Conservation (phyloP, 2,113 vertebrate genomes). For the Larimichthys crocea region DNA sequence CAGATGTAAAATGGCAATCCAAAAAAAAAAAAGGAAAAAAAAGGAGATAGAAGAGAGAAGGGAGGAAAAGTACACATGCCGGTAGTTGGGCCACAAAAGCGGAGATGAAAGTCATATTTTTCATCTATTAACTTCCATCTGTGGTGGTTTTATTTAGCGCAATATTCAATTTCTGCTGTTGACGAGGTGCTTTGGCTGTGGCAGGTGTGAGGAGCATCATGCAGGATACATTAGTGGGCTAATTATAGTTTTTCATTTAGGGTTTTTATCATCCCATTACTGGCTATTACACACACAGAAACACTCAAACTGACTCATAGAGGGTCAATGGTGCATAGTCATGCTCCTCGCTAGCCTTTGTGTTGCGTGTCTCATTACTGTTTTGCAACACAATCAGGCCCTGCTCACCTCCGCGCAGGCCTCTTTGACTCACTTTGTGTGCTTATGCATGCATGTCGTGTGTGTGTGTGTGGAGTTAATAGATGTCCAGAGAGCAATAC, state of each 20-base stretch:
- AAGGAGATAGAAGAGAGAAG: conserved; percentile 13
- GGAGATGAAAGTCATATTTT: conserved; percentile 45
- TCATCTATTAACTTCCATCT: conserved; percentile 52
- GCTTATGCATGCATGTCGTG: background rate
- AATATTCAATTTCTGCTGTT: conserved; percentile 9
- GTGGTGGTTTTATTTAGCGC: background rate
- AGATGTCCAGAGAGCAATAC: conserved; percentile 15
- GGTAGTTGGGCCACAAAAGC: conserved; percentile 32
- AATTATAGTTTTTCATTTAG: conserved; percentile 67
- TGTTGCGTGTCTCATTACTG: conserved; percentile 45
- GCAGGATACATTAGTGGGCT: conserved; percentile 33
- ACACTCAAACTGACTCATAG: background rate
- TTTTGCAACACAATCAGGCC: conserved; percentile 37
- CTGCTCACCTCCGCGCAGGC: conserved; percentile 31
- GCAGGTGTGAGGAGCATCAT: conserved; percentile 26
- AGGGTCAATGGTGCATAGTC: conserved; percentile 1
- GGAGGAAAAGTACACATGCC: conserved; percentile 7
- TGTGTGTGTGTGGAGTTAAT: conserved; percentile 16
- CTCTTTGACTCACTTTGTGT: conserved; percentile 39
- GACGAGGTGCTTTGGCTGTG: conserved; percentile 19
- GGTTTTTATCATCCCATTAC: conserved; percentile 57
- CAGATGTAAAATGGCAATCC: conserved; percentile 60
- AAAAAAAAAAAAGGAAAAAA: conserved; percentile 10
- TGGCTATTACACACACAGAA: conserved; percentile 14
- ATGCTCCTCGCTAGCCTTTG: conserved; percentile 29